phyloP scores from a whole-genome alignment of 2,888 invertebrate genomes.

The Gonocerus acuteangulatus region DNA sequence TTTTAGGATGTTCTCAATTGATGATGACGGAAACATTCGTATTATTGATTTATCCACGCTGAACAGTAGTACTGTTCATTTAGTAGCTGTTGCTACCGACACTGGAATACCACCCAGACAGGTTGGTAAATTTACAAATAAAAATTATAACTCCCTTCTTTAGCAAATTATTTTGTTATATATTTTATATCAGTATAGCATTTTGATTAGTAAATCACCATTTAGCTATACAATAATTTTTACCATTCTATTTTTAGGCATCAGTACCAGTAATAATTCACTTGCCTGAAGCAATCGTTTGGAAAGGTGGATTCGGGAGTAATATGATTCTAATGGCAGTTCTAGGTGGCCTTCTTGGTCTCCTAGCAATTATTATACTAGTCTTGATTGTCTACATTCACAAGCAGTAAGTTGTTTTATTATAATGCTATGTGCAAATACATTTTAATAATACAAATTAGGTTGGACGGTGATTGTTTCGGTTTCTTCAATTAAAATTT shows the following conservation, averaged over 20 bases:
- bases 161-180: not conserved
- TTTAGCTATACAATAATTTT: too few relatives aligned
- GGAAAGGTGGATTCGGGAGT: conserved; percentile 42
- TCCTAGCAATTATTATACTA: conserved; percentile 66
- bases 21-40: conserved; percentile 57
- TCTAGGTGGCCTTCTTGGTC: conserved; percentile 62
- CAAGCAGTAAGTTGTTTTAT: conserved; percentile 52
- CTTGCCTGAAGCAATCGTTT: conserved; percentile 44
- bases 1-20: conserved; percentile 56
- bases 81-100: conserved; percentile 76
- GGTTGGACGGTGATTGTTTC: too few relatives aligned
- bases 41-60: conserved; percentile 43
- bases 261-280: conserved; percentile 48
- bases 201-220: too few relatives aligned
- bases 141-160: not conserved
- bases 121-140: conserved; percentile 44
- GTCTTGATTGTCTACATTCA: conserved; percentile 70
- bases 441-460: not conserved
- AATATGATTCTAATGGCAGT: conserved; percentile 47
- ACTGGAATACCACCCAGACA: conserved; percentile 75
- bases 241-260: too few relatives aligned
- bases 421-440: not conserved
- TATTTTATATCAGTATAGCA: not conserved
- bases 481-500: too few relatives aligned
- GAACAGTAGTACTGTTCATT: conserved; percentile 57